Conservation (phyloP, 2,888 invertebrate genomes). For the Clanis bilineata region DNA sequence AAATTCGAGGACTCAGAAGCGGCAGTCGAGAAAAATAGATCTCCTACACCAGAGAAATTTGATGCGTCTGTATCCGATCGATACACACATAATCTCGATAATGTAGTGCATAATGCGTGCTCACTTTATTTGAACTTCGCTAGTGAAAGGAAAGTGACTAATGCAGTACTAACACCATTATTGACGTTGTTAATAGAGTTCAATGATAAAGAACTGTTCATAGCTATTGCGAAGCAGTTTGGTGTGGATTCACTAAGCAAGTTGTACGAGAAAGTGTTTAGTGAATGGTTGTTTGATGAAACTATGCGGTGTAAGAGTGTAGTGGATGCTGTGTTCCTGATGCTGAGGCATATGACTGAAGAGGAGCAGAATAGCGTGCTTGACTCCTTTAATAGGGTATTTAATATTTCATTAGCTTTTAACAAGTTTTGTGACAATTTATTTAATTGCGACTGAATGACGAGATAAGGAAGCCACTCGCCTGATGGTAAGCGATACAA, state of each 20-base stretch:
- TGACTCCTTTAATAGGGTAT: slow-evolving; percentile 81
- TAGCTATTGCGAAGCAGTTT: slow-evolving; percentile 65
- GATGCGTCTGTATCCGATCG: slow-evolving; percentile 40
- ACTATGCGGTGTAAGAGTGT: slow-evolving; percentile 77
- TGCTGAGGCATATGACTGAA: slow-evolving; percentile 78
- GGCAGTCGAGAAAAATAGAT: not conserved
- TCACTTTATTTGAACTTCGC: slow-evolving; percentile 82
- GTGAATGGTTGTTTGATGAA: slow-evolving; percentile 76
- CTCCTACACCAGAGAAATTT: slow-evolving; percentile 16
- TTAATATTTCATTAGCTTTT: too few species aligned
- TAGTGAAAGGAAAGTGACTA: slow-evolving; percentile 57
- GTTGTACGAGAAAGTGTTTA: slow-evolving; percentile 62
- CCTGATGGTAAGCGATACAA: too few species aligned
- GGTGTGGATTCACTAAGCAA: slow-evolving; percentile 34
- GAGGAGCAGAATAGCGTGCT: slow-evolving; percentile 80
- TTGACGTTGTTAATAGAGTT: slow-evolving; percentile 81
- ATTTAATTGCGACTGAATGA: too few species aligned
- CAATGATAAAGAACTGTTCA: slow-evolving; percentile 76
- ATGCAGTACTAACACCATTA: slow-evolving; percentile 73
- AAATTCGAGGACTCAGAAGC: slow-evolving; percentile 46
- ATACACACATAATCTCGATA: slow-evolving; percentile 70
- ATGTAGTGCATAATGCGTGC: slow-evolving; percentile 70
- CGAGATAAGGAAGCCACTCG: too few species aligned
- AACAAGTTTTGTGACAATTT: too few species aligned
- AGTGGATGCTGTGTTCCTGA: slow-evolving; percentile 84